Evolutionary conservation across 1,140 invertebrate species (phyloP), one percentile per base, ranked within the genome.

Genomic region (Drosophila nebulosa): DNA sequence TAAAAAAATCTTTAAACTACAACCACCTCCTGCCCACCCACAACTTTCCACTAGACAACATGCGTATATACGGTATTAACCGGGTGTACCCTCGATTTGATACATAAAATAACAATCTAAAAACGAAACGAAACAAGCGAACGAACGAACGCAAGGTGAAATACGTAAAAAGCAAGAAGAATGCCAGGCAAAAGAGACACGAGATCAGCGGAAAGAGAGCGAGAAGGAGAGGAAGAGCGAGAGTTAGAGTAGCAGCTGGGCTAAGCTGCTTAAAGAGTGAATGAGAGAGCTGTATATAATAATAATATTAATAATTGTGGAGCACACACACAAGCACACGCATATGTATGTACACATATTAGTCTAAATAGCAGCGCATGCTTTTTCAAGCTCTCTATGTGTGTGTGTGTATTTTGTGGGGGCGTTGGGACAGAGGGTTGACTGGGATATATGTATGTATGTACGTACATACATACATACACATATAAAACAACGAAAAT

Each of bases 221-320:
- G 30, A 52, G 9, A 63, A n/a, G 42, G 58, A 55, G 36, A 51
- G 32, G 3, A 3, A 67, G 52, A 52, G 36, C 35, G 22, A 55
- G 51, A 66, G 39, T 7, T 39, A 5, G n/a, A 63, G 53, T n/a
- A 56, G 32, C 63, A 73, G 30, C 30, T 52, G 60, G 57, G 57
- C 51, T 46, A 24, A 50, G 52, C 62, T 18, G 32, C 46, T 9
- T 9, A 56, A 22, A 39, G 42, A 62, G 52, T 32, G 36, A 50
- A 24, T 55, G 35, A 61, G 32, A 64, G 18, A 55, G 18, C 50
- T 26, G 39, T 52, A 53, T 74, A 86, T 80, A 86, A 85, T 85
- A 85, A 85, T 78, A 78, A 78, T 80, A 46, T 46, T 46, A 85
- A 84, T 84, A 84, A 85, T 85, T 86, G 80, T 85, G 68, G 79